Evolutionary conservation across 2,888 invertebrate species (phyloP).

Genomic region (Sphaerophoria taeniata): DNA sequence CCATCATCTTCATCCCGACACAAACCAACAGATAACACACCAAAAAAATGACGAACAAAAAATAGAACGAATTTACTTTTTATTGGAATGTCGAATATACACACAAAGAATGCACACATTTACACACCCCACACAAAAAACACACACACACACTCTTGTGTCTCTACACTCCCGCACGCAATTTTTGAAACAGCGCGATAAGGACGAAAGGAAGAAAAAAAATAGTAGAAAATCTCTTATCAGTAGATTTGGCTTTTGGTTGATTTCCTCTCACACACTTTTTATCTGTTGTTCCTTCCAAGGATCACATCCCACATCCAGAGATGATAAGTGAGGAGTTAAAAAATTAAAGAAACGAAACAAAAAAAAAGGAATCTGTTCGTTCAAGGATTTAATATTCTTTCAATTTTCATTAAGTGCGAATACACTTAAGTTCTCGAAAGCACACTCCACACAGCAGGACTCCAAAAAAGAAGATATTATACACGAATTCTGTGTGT

Average conservation of each 20-base stretch:
- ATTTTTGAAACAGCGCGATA: conserved; percentile 11
- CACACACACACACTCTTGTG: conserved; percentile 36
- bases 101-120: conserved; percentile 36
- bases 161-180: conserved; percentile 50
- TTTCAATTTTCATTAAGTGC: conserved; percentile 40
- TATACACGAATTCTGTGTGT: conserved; percentile 38
- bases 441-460: conserved; percentile 51
- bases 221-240: conserved; percentile 38
- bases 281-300: neutral
- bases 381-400: conserved; percentile 38
- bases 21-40: too few species aligned
- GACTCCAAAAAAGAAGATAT: conserved; percentile 35
- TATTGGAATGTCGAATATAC: conserved; percentile 53
- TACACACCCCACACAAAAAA: neutral
- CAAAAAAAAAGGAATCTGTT: conserved; percentile 39
- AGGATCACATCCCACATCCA: neutral
- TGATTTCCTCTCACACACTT: neutral
- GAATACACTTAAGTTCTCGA: conserved; percentile 49
- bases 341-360: neutral
- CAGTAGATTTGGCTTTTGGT: conserved; percentile 10
- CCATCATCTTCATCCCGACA: too few species aligned
- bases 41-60: neutral
- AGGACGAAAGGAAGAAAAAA: conserved; percentile 17
- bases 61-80: conserved; percentile 46
- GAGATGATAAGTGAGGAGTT: neutral